Base-by-base conservation (phyloP, 2,797 vertebrate species). In the Monodelphis domestica region DNA sequence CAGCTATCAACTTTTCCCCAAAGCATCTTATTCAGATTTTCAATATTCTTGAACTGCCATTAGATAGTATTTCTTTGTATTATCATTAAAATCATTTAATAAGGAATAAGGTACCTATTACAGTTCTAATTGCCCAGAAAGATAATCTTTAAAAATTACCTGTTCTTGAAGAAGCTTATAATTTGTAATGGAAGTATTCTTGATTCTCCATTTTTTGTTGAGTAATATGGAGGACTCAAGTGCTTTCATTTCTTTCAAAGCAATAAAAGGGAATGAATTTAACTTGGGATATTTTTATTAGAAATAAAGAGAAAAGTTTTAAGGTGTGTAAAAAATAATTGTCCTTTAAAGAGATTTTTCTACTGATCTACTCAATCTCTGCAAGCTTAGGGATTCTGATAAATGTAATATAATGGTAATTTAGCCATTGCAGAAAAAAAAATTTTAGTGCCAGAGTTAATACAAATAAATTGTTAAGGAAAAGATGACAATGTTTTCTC, bases 241-340 rank as follows among this genome's bases (percentile, higher is more conserved):
- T 30, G 50, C 28, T 50, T 1, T 7, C 0, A 5, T 21, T 57
- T n/a, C 53, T 28, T 89, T 92, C 54, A 91, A 57, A 90, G 54
- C 57, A 45, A 88, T 28, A 87, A 70, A 96, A 59, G 6, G 26
- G 33, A 38, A 78, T 78, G 70, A 91, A 33, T 57, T 91, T 55
- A 52, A 54, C 24, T 33, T 33, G n/a, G 63, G 52, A 54, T 33
- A 21, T 26, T 63, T 90, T 53, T 56, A 55, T 54, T 88, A 70
- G 84, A 94, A 90, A 53, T 87, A 29, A 45, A 88, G 53, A 84
- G 53, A 93, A 89, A 89, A 59, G 70, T 4, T 91, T 84, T 53
- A 33, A 93, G 78, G 9, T 89, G 89, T 54, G 26, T 94, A 26
- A 55, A 87, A 93, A 84, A 51, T 78, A 89, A 89, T 90, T 93